Conservation (phyloP, 2,113 vertebrate species). For the Amazona vittata region DNA sequence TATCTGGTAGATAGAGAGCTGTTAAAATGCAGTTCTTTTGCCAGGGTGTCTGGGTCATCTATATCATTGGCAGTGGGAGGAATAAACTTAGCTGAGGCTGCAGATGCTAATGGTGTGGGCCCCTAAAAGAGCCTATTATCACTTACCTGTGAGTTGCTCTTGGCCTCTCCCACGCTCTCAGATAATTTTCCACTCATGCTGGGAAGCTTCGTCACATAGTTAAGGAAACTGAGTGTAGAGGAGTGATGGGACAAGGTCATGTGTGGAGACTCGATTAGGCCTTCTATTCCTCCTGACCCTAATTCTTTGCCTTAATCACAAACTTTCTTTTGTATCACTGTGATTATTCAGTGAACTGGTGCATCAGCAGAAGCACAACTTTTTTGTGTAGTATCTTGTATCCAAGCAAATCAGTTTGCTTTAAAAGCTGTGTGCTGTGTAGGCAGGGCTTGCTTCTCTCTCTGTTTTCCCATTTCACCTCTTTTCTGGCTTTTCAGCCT, state of each 20-base stretch:
- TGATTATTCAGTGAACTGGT: background rate
- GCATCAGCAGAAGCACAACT: background rate
- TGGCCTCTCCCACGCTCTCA: background rate
- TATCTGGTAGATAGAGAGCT: background rate
- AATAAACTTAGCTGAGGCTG: background rate
- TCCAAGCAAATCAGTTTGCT: background rate
- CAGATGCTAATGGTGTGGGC: background rate
- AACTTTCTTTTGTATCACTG: background rate
- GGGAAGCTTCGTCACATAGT: background rate
- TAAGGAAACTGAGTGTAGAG: background rate
- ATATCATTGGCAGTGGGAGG: background rate
- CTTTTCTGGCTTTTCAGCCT: slow-evolving; percentile 38
- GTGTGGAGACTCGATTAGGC: background rate
- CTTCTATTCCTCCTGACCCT: background rate
- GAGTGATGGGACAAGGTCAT: background rate
- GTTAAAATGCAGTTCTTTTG: background rate
- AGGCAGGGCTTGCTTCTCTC: background rate
- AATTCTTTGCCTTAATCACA: background rate
- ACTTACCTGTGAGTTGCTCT: background rate
- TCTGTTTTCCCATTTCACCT: background rate
- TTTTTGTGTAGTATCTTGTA: background rate
- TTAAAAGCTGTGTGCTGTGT: background rate
- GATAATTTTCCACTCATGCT: background rate
- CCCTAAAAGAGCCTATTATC: background rate
- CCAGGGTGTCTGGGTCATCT: background rate